Conservation (phyloP, 2,888 invertebrate species). For the Dendrolimus houi region DNA sequence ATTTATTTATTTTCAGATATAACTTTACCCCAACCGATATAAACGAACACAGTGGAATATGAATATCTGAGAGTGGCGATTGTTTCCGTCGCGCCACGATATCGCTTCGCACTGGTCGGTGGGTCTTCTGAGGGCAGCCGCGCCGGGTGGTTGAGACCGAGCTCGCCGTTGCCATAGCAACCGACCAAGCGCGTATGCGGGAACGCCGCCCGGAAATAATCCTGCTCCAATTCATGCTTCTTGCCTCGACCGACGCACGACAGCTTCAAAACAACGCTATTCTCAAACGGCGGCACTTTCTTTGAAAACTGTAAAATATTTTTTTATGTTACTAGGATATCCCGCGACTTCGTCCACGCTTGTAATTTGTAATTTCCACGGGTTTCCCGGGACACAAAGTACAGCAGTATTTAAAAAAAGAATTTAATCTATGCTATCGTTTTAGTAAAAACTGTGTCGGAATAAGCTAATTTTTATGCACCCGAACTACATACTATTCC, state of each 20-base stretch:
- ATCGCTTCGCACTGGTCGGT: constrained; percentile 22
- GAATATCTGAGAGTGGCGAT: constrained; percentile 42
- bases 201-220: constrained; percentile 49
- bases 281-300: constrained; percentile 51
- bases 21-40: constrained; percentile 64
- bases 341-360: no score
- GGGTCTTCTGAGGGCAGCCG: constrained; percentile 15
- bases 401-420: no score
- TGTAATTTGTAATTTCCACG: no score
- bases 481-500: no score
- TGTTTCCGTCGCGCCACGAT: constrained; percentile 25
- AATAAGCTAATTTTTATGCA: no score
- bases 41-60: constrained; percentile 62
- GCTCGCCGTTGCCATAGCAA: constrained; percentile 64
- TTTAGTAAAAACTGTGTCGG: no score
- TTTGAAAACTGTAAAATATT: constrained; percentile 47
- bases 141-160: constrained; percentile 50
- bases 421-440: no score
- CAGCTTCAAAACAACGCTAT: constrained; percentile 55
- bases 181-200: constrained; percentile 53
- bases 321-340: no score
- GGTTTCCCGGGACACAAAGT: no score
- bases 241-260: constrained; percentile 61
- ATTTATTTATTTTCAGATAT: constrained; percentile 9
- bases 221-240: constrained; percentile 52